phyloP scores from a whole-genome alignment of 1,140 invertebrate species.

The Trichogramma pretiosum region DNA sequence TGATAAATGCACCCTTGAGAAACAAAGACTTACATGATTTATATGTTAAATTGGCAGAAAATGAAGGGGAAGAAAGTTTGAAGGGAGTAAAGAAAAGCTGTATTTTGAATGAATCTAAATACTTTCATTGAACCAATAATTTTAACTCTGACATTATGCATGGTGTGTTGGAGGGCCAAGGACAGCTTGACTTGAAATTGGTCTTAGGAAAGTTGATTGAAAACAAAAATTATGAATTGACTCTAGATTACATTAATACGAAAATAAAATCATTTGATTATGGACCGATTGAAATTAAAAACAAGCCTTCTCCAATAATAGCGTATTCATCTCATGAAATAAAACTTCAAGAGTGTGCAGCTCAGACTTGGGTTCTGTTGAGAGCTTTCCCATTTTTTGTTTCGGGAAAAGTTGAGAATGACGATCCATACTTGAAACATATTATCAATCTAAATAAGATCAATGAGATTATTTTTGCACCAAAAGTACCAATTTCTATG shows the following conservation, averaged over 20 bases:
- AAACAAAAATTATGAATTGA: not conserved
- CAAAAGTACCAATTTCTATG: not conserved
- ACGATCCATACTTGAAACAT: not conserved
- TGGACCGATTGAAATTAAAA: not conserved
- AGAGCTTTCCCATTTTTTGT: slow-evolving; percentile 4
- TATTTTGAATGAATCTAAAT: not conserved
- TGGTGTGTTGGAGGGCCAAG: slow-evolving; percentile 5
- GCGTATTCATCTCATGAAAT: not conserved
- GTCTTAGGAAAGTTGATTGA: not conserved
- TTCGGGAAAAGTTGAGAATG: not conserved
- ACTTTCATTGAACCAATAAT: slow-evolving; percentile 11
- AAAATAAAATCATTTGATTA: not conserved
- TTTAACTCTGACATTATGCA: slow-evolving; percentile 8
- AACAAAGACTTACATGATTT: too few species aligned
- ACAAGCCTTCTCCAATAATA: slow-evolving; percentile 4
- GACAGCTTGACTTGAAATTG: not conserved
- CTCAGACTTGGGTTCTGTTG: not conserved
- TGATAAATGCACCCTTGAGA: not conserved
- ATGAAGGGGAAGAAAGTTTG: not conserved
- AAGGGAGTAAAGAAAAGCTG: slow-evolving; percentile 1
- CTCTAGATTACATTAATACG: not conserved
- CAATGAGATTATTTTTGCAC: slow-evolving; percentile 1
- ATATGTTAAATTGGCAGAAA: not conserved
- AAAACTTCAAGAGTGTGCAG: not conserved
- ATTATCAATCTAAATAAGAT: slow-evolving; percentile 3